Evolutionary conservation across 2,797 vertebrate genomes (phyloP), one percentile per base, ranked within the genome.

Genomic region (Percopsis omiscomaycus): DNA sequence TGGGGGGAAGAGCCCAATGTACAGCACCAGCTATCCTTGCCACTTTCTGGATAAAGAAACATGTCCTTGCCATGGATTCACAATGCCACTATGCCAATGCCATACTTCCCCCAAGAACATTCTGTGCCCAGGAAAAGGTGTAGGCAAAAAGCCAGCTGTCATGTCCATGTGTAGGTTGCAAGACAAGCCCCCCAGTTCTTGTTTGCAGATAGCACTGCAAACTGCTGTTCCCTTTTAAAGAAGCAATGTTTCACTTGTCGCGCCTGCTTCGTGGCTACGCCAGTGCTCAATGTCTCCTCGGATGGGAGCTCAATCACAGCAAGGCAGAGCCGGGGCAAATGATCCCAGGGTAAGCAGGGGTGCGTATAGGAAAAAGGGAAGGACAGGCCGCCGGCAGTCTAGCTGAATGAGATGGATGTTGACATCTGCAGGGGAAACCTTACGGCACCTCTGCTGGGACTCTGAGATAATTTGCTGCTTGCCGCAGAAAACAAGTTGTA

Each of bases 401-500:
- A 59, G 56, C 66, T 80, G 77, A 82, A 85, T 84, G 82, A 88
- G 84, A 86, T 80, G 76, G 80, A 86, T 88, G 74, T 61, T 37
- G 69, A 61, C 73, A 66, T 62, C 66, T 68, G 73, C 56, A 29
- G 22, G 22, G 73, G 66, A 74, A 80, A 73, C 63, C 82, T 76
- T 75, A 44, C 66, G 63, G 73, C 58, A 51, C 56, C 37, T 60
- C 76, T 81, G 69, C 79, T 64, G 78, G 77, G 84, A 83, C 81
- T 78, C 71, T 0, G 61, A 84, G 70, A 82, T 75, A 60, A 80
- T 86, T 82, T 82, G 78, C 75, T 64, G 71, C 83, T 78, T 66
- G 79, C 83, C 81, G 80, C 63, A 65, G 75, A 73, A 81, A 87
- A 86, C 78, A 82, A 81, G 82, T 85, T 83, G 75, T 81, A 83